phyloP scores from a whole-genome alignment of 2,797 vertebrate species.

The Erithacus rubecula region DNA sequence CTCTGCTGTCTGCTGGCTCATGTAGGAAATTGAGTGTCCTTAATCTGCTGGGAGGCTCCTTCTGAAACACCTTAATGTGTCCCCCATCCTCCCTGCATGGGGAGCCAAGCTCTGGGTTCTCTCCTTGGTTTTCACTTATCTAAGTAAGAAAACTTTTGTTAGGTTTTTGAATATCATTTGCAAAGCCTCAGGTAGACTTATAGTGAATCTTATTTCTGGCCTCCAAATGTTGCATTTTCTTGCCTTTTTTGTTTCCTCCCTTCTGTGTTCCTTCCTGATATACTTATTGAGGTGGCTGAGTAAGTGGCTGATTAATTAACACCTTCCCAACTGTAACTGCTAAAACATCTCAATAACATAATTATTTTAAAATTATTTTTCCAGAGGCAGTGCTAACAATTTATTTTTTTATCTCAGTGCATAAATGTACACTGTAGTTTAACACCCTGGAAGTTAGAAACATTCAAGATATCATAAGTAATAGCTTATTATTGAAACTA shows the following conservation, averaged over 20 bases:
- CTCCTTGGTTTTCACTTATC: not conserved
- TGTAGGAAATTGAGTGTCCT: not conserved
- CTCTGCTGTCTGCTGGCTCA: not conserved
- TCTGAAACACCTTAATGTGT: not conserved
- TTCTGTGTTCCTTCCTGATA: not conserved
- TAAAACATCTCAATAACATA: not conserved
- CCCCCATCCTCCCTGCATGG: not conserved
- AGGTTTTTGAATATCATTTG: not conserved
- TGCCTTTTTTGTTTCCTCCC: not conserved
- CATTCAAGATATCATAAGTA: not conserved
- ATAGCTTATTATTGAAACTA: not conserved
- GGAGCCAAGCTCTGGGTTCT: not conserved
- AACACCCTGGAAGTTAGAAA: not conserved
- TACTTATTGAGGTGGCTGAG: not conserved
- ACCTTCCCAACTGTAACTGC: not conserved
- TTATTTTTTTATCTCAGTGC: not conserved
- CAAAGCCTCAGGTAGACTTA: not conserved
- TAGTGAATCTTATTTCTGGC: not conserved
- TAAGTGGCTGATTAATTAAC: slow-evolving; percentile 1
- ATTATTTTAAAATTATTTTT: not conserved
- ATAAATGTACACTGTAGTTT: not conserved
- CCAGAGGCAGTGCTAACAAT: not conserved
- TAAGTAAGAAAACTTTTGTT: not conserved
- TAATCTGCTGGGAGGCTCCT: not conserved
- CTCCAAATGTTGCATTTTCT: not conserved